These are phyloP conservation scores for Tauraco hartlaubi DNA, from an alignment of 2,797 vertebrate genomes.

Conservation along the genomic window DNA sequence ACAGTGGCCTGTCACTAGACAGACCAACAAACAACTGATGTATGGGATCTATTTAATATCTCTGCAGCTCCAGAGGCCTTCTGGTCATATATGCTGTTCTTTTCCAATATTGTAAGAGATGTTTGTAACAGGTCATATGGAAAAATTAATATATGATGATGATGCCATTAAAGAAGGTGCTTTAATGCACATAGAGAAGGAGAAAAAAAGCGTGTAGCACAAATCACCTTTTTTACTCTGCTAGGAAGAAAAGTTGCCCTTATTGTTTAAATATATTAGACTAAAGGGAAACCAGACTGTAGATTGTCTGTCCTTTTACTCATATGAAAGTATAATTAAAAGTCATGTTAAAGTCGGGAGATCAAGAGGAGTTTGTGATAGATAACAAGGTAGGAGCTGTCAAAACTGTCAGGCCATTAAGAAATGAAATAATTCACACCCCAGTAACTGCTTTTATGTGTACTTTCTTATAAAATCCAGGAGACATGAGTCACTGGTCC, in stretches of 20 bases:
- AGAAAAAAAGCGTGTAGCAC: not conserved
- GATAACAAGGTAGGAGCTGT: constrained; percentile 79
- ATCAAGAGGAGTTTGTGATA: constrained; percentile 65
- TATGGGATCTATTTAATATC: constrained; percentile 18
- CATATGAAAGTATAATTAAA: constrained; percentile 65
- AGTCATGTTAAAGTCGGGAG: constrained; percentile 65
- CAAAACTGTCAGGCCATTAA: constrained; percentile 80
- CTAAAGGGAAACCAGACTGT: not conserved
- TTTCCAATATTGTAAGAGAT: not conserved
- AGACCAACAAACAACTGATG: constrained; percentile 32
- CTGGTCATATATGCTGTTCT: not conserved
- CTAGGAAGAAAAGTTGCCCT: not conserved
- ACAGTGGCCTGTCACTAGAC: constrained; percentile 19
- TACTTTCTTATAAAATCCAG: constrained; percentile 76
- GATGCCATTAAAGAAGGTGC: not conserved
- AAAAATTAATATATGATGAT: not conserved
- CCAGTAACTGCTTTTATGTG: constrained; percentile 81
- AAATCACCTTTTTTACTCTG: not conserved
- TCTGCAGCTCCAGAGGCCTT: not conserved
- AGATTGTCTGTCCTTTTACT: constrained; percentile 29
- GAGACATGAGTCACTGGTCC: constrained; percentile 76
- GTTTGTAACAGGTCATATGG: not conserved
- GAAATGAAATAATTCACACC: constrained; percentile 81
- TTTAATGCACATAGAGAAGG: not conserved
- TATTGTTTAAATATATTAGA: not conserved